Conservation (phyloP, 2,888 invertebrate genomes). For the Acronicta psi region DNA sequence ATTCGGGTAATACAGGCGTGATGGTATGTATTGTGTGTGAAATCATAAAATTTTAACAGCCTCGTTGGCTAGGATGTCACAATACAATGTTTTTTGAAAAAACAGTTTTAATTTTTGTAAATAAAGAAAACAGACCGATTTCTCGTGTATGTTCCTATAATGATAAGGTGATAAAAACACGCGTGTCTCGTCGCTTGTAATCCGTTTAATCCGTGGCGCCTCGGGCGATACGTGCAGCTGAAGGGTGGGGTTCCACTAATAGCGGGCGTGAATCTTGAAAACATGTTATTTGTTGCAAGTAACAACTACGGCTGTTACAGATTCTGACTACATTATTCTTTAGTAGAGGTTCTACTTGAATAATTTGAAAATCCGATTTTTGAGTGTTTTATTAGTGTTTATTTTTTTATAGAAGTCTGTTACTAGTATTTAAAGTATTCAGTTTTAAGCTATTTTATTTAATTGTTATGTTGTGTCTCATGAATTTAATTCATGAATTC, state of each 20-base stretch:
- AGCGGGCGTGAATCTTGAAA: conserved; percentile 7
- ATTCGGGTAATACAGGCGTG: too few species aligned
- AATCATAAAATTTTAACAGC: too few species aligned
- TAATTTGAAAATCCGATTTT: too few species aligned
- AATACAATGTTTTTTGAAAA: neutral
- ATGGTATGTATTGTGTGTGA: too few species aligned
- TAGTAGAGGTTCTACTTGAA: neutral
- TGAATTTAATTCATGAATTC: too few species aligned
- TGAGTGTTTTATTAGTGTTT: too few species aligned
- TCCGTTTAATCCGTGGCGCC: conserved; percentile 48
- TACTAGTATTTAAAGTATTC: too few species aligned
- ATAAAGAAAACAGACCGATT: conserved; percentile 15
- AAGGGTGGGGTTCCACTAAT: conserved; percentile 28
- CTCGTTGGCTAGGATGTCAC: too few species aligned
- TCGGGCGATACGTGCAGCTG: conserved; percentile 46
- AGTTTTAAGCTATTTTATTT: too few species aligned
- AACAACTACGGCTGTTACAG: neutral
- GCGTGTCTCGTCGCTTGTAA: conserved; percentile 48
- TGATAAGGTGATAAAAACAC: conserved; percentile 52
- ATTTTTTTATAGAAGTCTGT: too few species aligned
- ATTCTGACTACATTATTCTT: neutral
- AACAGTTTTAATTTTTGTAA: neutral
- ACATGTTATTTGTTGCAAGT: neutral
- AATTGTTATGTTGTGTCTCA: too few species aligned
- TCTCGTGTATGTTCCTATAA: conserved; percentile 35